Percentiles rank a stretch among this genome's conserved stretches.
These are phyloP conservation scores for Drosophila simulans DNA, from an alignment of 1,140 invertebrate genomes.

Conservation along the genomic window DNA sequence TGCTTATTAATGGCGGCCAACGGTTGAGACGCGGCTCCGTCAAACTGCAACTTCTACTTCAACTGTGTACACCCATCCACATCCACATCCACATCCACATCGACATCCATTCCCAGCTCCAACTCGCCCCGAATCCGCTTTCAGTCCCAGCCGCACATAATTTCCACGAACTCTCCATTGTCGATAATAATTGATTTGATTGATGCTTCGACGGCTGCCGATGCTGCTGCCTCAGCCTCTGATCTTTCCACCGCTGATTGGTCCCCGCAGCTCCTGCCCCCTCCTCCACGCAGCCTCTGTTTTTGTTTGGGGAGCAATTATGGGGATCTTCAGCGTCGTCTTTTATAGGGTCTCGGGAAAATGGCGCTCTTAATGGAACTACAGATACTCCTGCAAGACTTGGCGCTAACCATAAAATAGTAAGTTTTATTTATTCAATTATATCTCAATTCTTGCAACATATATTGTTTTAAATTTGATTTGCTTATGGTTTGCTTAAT, in stretches of 20 bases:
- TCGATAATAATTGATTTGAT: constrained; percentile 84
- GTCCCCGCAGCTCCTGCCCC: constrained; percentile 32
- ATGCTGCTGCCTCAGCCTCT: constrained; percentile 23
- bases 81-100: background rate
- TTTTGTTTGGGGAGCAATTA: constrained; percentile 45
- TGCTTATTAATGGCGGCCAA: constrained; percentile 81
- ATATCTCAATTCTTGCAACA: no score
- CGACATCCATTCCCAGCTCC: constrained; percentile 21
- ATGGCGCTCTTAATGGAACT: constrained; percentile 22
- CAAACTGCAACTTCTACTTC: constrained; percentile 20
- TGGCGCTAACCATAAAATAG: no score
- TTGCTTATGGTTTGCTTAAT: no score
- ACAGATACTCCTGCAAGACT: no score
- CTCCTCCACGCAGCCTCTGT: constrained; percentile 5
- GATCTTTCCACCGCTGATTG: constrained; percentile 64
- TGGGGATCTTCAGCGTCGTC: constrained; percentile 27
- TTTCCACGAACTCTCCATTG: constrained; percentile 76
- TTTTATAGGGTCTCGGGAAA: constrained; percentile 30
- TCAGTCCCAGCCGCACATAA: constrained; percentile 38
- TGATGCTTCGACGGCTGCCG: constrained; percentile 77
- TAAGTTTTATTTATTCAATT: no score
- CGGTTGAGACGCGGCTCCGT: constrained; percentile 47
- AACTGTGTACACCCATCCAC: background rate
- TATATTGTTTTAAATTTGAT: no score
- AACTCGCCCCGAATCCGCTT: constrained; percentile 16